A percentile compares a stretch with the other conserved stretches of the same genome.
Evolutionary conservation across 2,113 vertebrate genomes (phyloP).

Genomic region (Chelonoidis abingdonii): DNA sequence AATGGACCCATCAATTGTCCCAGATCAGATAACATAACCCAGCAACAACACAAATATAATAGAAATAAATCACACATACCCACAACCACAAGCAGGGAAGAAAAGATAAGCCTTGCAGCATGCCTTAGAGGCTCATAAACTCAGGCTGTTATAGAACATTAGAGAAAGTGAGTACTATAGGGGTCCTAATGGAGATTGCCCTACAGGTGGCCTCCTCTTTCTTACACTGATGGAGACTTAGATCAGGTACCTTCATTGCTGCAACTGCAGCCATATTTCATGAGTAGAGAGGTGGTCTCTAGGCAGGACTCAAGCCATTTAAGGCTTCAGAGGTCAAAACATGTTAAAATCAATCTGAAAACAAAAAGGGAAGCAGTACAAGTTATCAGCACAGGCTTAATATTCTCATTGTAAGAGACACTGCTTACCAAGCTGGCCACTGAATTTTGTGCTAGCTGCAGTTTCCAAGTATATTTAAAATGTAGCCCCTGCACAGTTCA

Average conservation of each 20-base stretch:
- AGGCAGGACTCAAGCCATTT: background rate
- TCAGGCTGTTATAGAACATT: background rate
- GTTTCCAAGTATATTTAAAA: background rate
- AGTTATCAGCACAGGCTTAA: background rate
- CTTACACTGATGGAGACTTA: background rate
- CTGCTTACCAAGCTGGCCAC: background rate
- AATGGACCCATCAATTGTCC: background rate
- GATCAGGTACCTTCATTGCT: background rate
- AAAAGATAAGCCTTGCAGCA: background rate
- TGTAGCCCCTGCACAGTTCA: background rate
- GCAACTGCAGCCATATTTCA: background rate
- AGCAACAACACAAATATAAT: background rate
- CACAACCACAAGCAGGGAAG: background rate
- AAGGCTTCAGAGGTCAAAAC: background rate
- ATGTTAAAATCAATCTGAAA: background rate
- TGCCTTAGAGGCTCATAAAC: background rate
- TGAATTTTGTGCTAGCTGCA: background rate
- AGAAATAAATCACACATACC: background rate
- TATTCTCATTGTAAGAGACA: background rate
- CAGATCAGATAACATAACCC: background rate
- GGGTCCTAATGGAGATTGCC: background rate
- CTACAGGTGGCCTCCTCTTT: background rate
- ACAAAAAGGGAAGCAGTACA: background rate
- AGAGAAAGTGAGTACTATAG: background rate
- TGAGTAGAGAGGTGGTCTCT: background rate